Conservation (phyloP, 23 tunicate genomes). For the Trididemnum clinides region DNA sequence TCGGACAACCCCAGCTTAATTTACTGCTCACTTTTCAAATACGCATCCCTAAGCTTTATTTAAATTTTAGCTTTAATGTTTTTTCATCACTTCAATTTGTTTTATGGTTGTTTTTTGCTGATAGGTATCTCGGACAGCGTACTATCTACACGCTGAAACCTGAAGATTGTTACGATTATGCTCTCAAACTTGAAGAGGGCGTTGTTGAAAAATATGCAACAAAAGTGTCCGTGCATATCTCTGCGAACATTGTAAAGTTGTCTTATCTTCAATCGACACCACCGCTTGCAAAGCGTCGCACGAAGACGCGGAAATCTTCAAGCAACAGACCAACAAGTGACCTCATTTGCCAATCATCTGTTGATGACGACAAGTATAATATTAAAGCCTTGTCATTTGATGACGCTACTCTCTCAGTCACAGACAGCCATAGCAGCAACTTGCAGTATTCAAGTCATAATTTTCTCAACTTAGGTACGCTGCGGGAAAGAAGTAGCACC, state of each 20-base stretch:
- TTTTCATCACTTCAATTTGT: too few species aligned
- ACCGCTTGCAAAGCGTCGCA: neutral
- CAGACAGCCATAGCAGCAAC: neutral
- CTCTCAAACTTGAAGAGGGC: constrained; percentile 19
- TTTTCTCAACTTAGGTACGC: neutral
- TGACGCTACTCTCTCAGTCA: neutral
- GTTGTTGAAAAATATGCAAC: constrained; percentile 16
- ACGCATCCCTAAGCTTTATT: too few species aligned
- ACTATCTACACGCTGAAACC: constrained; percentile 74
- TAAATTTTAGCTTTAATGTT: too few species aligned
- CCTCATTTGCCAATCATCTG: neutral
- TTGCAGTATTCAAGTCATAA: too few species aligned
- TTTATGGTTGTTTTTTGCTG: neutral
- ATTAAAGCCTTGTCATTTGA: neutral
- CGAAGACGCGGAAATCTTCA: neutral
- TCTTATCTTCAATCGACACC: constrained; percentile 10
- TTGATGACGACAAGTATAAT: too few species aligned
- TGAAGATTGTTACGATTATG: constrained; percentile 71
- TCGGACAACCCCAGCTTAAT: too few species aligned
- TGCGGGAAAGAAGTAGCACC: neutral
- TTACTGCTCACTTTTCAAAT: too few species aligned
- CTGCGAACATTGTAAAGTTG: constrained; percentile 16
- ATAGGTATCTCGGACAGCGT: constrained; percentile 60
- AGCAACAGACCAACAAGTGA: neutral
- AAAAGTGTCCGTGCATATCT: constrained; percentile 9